Conservation (phyloP, 2,888 invertebrate genomes). For the Acanthosepion lycidas region DNA sequence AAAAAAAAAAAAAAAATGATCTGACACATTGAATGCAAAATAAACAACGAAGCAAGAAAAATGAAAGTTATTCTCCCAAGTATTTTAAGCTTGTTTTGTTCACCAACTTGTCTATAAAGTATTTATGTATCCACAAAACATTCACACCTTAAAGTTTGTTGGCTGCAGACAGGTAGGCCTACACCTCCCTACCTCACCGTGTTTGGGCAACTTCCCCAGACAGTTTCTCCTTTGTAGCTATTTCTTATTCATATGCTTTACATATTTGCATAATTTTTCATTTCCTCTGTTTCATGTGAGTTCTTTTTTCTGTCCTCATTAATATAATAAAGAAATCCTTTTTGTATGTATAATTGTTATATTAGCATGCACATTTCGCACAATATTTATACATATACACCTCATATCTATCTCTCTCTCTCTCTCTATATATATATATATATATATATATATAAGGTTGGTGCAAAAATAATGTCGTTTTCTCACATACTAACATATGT, state of each 20-base stretch:
- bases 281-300: no score
- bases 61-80: background rate
- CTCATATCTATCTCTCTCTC: no score
- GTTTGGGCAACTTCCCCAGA: background rate
- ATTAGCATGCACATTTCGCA: no score
- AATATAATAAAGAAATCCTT: no score
- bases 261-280: background rate
- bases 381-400: no score
- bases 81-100: background rate
- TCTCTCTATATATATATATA: no score
- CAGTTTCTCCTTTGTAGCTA: background rate
- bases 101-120: background rate
- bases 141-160: no score
- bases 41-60: background rate
- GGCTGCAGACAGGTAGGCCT: background rate
- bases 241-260: background rate
- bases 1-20: background rate
- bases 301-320: no score
- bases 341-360: no score
- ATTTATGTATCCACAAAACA: background rate
- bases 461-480: no score
- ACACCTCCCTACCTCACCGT: background rate
- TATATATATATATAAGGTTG: no score
- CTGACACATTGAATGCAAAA: background rate
- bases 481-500: no score